phyloP scores from a whole-genome alignment of 1,140 invertebrate species.

The Eumeta japonica region DNA sequence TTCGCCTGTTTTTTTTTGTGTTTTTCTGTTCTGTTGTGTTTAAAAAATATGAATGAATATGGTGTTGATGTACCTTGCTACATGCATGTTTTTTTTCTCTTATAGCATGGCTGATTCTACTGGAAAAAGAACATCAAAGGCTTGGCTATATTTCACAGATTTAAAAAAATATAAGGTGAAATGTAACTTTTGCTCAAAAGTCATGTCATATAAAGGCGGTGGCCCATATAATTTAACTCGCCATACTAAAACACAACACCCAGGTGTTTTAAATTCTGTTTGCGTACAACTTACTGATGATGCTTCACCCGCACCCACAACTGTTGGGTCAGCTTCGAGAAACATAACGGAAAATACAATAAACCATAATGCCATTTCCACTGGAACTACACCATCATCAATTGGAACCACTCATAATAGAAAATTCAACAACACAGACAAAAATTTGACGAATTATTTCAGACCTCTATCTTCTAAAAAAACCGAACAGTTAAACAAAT shows the following conservation, averaged over 20 bases:
- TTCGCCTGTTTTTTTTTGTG: no score
- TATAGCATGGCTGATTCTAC: no score
- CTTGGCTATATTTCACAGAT: slow-evolving; percentile 5
- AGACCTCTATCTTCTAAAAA: slow-evolving; percentile 3
- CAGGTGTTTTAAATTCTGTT: slow-evolving; percentile 1
- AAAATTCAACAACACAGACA: background rate
- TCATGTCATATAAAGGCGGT: slow-evolving; percentile 5
- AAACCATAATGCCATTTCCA: background rate
- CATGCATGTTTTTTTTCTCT: no score
- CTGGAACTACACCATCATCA: background rate
- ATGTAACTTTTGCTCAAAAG: slow-evolving; percentile 5
- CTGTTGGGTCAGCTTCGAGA: background rate
- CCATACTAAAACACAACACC: slow-evolving; percentile 5
- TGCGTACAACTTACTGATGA: slow-evolving; percentile 1
- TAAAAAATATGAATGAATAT: no score
- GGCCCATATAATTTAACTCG: slow-evolving; percentile 4
- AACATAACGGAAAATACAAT: background rate
- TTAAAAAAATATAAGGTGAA: slow-evolving; percentile 2
- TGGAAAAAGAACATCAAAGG: slow-evolving; percentile 4
- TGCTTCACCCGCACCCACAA: background rate
- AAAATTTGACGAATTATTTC: no score
- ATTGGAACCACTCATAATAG: background rate
- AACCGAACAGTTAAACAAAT: slow-evolving; percentile 2
- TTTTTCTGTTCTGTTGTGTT: no score
- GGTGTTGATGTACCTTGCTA: no score